Base-by-base conservation (phyloP, 2,113 vertebrate genomes). In the Zapornia atra region DNA sequence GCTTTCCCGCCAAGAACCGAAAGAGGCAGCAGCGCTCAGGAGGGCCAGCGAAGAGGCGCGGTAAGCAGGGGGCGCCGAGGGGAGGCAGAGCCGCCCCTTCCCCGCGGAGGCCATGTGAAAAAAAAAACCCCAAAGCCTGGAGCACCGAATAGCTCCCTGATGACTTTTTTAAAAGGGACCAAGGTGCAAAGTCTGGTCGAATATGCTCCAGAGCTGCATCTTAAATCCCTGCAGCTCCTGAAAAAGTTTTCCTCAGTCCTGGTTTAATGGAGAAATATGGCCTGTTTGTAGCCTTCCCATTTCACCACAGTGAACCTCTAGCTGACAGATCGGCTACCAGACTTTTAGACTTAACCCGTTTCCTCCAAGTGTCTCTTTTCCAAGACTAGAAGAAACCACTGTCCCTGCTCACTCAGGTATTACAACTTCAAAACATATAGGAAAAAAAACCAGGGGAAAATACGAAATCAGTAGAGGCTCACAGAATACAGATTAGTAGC, bases 1-100 rank as follows among this genome's bases (percentile, higher is more conserved):
- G 17, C 36, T 40, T 6, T 11, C 10, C 21, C 8, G 15, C 33
- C 53, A 33, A 48, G 11, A 48, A 3, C 0, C 9, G 5, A 7
- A 17, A 14, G 36, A 4, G 24, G 63, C 46, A 16, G 57, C 21
- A 11, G 53, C 5, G 8, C 29, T 5, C 19, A 7, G 50, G 4
- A 12, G 20, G 3, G 22, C 29, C 50, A 3, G 28, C 1, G 34
- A 3, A 2, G 13, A 6, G 17, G 11, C 13, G 6, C 17, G 17
- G 25, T 31, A 14, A 28, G 34, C 26, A 1, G 10, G 15, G 12
- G 15, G 46, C 15, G 7, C 46, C 21, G 71, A 31, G 57, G 50
- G 66, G 28, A 11, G 33, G 50, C 40, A 5, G 33, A 9, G 17
- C 11, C 12, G 6, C 17, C 36, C 4, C 69, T 19, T 5, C 33